Conservation (phyloP, 2,888 invertebrate genomes). For the Drosophila maculinotata region DNA sequence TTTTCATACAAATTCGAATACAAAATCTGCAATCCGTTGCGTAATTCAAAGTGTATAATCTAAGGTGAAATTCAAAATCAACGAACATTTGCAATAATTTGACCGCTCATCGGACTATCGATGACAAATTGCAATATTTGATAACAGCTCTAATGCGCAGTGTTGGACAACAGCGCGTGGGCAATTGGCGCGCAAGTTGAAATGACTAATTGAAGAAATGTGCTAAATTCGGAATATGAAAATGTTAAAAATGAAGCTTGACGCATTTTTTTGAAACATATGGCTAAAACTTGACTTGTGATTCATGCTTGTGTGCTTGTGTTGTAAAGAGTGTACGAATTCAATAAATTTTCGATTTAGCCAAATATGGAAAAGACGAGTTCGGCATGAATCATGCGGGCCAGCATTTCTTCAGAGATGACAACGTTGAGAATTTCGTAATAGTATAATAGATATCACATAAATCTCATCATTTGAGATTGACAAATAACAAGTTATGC, state of each 20-base stretch:
- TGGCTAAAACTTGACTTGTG: constrained; percentile 31
- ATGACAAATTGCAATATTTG: constrained; percentile 18
- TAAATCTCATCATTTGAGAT: constrained; percentile 11
- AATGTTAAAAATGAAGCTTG: constrained; percentile 7
- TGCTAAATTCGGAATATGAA: constrained; percentile 1
- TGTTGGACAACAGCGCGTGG: constrained; percentile 27
- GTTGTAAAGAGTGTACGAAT: constrained; percentile 21
- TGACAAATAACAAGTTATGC: constrained; percentile 13
- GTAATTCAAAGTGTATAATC: too few species aligned
- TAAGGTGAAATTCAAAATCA: too few species aligned
- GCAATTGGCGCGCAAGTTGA: constrained; percentile 32
- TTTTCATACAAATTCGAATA: background rate
- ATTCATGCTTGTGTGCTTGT: constrained; percentile 34
- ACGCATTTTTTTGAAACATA: constrained; percentile 23
- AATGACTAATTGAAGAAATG: constrained; percentile 1
- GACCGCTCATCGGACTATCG: constrained; percentile 21
- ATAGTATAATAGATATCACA: constrained; percentile 3
- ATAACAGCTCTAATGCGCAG: constrained; percentile 9
- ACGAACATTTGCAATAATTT: background rate
- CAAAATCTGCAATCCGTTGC: too few species aligned
- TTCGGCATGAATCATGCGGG: constrained; percentile 42
- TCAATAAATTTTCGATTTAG: constrained; percentile 32
- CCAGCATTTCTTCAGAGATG: constrained; percentile 36
- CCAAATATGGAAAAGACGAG: constrained; percentile 51
- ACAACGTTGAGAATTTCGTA: constrained; percentile 29